Base-by-base conservation (phyloP, 2,797 vertebrate species). In the Eurystomus glaucurus region DNA sequence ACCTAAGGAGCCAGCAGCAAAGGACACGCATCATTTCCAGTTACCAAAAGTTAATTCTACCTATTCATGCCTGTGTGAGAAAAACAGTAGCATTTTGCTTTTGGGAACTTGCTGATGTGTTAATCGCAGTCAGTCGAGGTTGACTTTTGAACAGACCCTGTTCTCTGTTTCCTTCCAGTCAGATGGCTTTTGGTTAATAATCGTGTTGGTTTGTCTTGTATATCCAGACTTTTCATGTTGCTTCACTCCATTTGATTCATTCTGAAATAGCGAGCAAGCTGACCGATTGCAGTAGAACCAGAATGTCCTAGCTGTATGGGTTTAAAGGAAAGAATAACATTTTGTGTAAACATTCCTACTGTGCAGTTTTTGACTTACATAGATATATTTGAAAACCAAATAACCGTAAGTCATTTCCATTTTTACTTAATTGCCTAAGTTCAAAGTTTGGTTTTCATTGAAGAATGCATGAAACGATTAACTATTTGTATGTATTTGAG, bases 21-120 rank as follows among this genome's bases (percentile, higher is more conserved):
- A 92, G 90, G 85, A 88, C 51, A 1, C 0, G 1, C 80, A 90
- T 92, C 18, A 72, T 87, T 96, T 96, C 91, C 93, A 94, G 82
- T 95, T 85, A 85, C 51, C 80, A 70, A 72, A 94, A 75, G 54
- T 75, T 69, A 62, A 76, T 94, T 72, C 39, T 92, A 87, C 85
- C 50, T 93, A 33, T 74, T 95, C 25, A 62, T 75, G 62, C 69
- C 43, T 80, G 20, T 91, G 43, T 51, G 58, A 93, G 50, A 58
- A 93, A 83, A 69, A n/a, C 11, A 39, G 75, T 50, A 83, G 50
- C 46, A 25, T 90, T 91, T 94, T 58, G 31, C 61, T 78, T 91
- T 93, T 81, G 57, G 45, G 81, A 86, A 54, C 33, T 75, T 88
- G 45, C 41, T 91, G 20, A 28, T 70, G 11, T 33, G 41, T 91